Conservation (phyloP, 2,797 vertebrate genomes). For the Xenopus petersii region DNA sequence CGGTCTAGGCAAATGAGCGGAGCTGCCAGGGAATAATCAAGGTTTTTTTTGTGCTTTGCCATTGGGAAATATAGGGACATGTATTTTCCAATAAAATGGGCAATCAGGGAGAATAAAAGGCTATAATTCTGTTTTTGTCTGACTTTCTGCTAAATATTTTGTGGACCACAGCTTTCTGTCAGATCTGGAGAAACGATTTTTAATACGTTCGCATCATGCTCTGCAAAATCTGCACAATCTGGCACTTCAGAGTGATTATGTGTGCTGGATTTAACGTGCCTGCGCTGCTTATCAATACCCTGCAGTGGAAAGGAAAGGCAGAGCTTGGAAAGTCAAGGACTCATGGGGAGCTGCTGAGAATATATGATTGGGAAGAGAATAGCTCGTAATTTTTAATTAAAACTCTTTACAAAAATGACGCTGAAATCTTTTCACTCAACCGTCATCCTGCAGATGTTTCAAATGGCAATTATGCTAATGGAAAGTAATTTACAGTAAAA, state of each 20-base stretch:
- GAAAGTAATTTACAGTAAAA: not conserved
- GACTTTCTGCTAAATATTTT: too few species aligned
- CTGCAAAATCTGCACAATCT: not conserved
- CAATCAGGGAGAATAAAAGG: too few species aligned
- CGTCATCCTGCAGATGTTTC: slow-evolving; percentile 14
- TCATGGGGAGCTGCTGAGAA: slow-evolving; percentile 35
- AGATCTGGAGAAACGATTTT: not conserved
- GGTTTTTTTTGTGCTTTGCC: too few species aligned
- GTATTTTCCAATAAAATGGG: too few species aligned
- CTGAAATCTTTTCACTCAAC: slow-evolving; percentile 18
- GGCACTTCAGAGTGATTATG: slow-evolving; percentile 9
- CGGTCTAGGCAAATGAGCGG: too few species aligned
- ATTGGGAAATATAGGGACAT: too few species aligned
- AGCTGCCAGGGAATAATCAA: too few species aligned
- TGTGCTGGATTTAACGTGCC: slow-evolving; percentile 25
- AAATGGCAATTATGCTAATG: slow-evolving; percentile 27
- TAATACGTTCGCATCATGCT: not conserved
- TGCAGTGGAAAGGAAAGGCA: slow-evolving; percentile 11
- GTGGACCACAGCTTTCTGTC: too few species aligned
- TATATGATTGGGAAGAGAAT: slow-evolving; percentile 34
- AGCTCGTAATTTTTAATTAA: slow-evolving; percentile 38
- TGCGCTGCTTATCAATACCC: slow-evolving; percentile 39
- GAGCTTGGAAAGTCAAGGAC: slow-evolving; percentile 14
- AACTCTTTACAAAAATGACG: slow-evolving; percentile 29
- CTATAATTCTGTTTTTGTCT: too few species aligned